Evolutionary conservation across 2,888 invertebrate species (phyloP).

Genomic region (Caenorhabditis japonica): DNA sequence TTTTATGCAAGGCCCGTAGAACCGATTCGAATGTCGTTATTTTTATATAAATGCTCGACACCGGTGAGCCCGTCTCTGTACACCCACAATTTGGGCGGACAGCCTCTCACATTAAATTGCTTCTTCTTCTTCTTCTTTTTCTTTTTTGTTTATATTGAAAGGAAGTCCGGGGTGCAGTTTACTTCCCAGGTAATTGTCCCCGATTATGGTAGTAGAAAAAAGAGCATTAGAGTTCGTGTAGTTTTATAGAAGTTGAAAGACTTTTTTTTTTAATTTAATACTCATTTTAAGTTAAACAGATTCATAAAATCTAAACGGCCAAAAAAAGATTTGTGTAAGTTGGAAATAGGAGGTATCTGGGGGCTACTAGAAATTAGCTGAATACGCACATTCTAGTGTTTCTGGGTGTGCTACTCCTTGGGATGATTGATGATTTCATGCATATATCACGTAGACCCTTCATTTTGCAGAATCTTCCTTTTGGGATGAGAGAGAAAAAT

Average conservation of each 20-base stretch:
- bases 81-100: conserved; percentile 37
- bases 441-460: conserved; percentile 47
- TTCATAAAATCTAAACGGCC: no score
- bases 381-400: conserved; percentile 27
- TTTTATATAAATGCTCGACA: conserved; percentile 39
- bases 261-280: no score
- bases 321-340: no score
- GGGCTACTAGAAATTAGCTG: conserved; percentile 41
- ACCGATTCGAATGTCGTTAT: conserved; percentile 38
- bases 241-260: no score
- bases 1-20: conserved; percentile 16
- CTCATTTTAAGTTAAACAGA: no score
- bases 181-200: neutral
- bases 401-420: conserved; percentile 33
- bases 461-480: conserved; percentile 33
- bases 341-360: no score
- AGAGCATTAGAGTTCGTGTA: no score
- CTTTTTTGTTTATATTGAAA: neutral
- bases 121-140: conserved; percentile 23
- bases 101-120: conserved; percentile 41
- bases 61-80: conserved; percentile 23
- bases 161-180: neutral
- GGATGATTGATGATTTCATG: conserved; percentile 52
- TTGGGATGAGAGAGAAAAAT: conserved; percentile 36
- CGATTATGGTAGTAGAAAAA: neutral